Conservation (phyloP, 2,113 vertebrate genomes). For the Protobothrops mucrosquamatus region DNA sequence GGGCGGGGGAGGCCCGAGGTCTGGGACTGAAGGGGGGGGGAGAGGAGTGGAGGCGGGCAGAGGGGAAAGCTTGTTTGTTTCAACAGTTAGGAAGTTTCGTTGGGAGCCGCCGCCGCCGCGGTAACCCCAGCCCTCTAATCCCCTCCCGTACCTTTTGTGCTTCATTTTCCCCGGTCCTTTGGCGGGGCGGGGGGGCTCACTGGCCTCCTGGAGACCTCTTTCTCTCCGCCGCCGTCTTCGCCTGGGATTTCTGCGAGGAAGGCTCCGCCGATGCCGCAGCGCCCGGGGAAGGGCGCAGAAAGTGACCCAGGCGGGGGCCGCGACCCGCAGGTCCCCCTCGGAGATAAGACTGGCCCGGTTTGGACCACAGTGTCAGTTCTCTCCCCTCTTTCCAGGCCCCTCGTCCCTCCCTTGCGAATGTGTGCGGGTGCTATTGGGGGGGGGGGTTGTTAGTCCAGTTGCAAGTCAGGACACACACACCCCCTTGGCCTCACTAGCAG, state of each 20-base stretch:
- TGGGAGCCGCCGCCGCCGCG: background rate
- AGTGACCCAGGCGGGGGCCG: background rate
- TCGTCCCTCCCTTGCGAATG: background rate
- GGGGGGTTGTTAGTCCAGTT: background rate
- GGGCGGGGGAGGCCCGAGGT: constrained; percentile 48
- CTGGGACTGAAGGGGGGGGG: constrained; percentile 54
- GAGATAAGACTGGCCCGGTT: background rate
- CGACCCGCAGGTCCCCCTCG: background rate
- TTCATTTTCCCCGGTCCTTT: background rate
- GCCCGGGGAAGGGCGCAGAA: background rate
- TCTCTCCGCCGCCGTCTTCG: background rate
- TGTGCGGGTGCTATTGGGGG: background rate
- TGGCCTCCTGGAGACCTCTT: background rate
- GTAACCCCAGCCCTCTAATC: too few species aligned
- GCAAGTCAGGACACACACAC: constrained; percentile 28
- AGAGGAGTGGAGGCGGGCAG: constrained; percentile 45
- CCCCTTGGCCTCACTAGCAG: background rate
- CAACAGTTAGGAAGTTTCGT: constrained; percentile 69
- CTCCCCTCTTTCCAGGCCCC: background rate
- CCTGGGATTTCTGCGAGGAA: background rate
- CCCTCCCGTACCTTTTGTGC: background rate
- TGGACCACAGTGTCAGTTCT: background rate
- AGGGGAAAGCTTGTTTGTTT: constrained; percentile 61
- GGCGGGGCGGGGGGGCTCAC: rapidly evolving
- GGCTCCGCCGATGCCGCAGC: constrained; percentile 5